Evolutionary conservation across 2,888 invertebrate genomes (phyloP).

Genomic region (Anorthoa munda): DNA sequence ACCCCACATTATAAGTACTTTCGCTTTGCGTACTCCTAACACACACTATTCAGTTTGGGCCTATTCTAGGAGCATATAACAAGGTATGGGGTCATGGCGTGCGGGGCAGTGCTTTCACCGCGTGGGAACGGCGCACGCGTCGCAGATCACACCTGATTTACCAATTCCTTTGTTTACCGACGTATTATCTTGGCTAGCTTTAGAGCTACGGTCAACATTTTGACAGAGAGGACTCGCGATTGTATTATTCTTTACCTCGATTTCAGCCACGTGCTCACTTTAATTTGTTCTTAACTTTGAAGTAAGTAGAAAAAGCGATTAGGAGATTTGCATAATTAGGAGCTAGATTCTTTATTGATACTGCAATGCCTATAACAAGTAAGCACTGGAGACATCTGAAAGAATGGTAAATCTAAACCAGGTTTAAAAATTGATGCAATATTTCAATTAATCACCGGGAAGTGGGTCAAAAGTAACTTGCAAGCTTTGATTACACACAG

Average conservation of each 20-base stretch:
- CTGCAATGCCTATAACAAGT: neutral
- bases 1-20: constrained; percentile 3
- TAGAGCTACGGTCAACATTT: neutral
- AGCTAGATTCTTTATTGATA: neutral
- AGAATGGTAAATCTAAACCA: neutral
- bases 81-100: constrained; percentile 60
- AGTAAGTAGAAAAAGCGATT: neutral
- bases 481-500: too few relatives aligned
- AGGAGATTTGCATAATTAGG: neutral
- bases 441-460: too few relatives aligned
- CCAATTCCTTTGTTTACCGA: constrained; percentile 39
- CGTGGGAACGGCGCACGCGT: constrained; percentile 66
- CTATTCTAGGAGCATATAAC: constrained; percentile 41
- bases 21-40: neutral
- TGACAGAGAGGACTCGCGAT: neutral
- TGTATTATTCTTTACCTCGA: neutral
- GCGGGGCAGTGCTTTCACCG: constrained; percentile 69
- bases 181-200: neutral
- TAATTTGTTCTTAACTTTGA: neutral
- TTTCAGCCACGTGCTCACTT: neutral
- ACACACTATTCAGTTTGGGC: neutral
- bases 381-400: neutral
- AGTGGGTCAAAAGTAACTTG: too few relatives aligned
- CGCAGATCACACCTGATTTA: constrained; percentile 59
- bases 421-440: too few relatives aligned